Evolutionary conservation across 2,888 invertebrate genomes (phyloP).

Genomic region (Tetropium fuscum): DNA sequence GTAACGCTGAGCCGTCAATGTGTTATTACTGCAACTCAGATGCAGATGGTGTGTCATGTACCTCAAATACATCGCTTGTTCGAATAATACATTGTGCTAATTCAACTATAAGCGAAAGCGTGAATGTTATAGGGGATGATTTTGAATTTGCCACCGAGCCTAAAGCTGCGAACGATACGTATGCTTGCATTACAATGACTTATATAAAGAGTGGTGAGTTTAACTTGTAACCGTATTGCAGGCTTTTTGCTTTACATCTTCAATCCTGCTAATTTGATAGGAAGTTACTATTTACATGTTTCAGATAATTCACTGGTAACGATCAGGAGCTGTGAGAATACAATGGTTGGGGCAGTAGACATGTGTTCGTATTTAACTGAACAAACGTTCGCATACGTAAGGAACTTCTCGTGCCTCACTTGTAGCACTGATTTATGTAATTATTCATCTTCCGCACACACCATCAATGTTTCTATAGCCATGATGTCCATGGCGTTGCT

Average conservation of each 20-base stretch:
- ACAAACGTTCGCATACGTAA: background rate
- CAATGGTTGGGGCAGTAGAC: background rate
- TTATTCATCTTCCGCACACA: background rate
- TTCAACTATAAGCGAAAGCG: background rate
- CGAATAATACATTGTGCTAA: background rate
- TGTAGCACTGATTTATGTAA: background rate
- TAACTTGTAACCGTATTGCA: too few species aligned
- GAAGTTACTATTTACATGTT: background rate
- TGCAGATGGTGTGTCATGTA: background rate
- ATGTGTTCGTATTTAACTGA: background rate
- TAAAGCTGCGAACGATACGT: background rate
- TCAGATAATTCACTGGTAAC: background rate
- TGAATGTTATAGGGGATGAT: background rate
- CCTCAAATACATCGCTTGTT: background rate
- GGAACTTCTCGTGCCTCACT: background rate
- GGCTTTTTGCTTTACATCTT: background rate
- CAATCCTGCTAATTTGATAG: background rate
- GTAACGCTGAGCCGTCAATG: background rate
- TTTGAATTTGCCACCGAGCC: background rate
- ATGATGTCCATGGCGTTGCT: background rate
- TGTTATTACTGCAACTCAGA: background rate
- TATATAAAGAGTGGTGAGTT: background rate
- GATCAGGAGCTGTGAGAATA: background rate
- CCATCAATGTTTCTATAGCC: background rate
- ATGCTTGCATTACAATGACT: background rate